These are phyloP conservation scores for Crioceris asparagi DNA, from an alignment of 2,888 invertebrate species.

Conservation along the genomic window DNA sequence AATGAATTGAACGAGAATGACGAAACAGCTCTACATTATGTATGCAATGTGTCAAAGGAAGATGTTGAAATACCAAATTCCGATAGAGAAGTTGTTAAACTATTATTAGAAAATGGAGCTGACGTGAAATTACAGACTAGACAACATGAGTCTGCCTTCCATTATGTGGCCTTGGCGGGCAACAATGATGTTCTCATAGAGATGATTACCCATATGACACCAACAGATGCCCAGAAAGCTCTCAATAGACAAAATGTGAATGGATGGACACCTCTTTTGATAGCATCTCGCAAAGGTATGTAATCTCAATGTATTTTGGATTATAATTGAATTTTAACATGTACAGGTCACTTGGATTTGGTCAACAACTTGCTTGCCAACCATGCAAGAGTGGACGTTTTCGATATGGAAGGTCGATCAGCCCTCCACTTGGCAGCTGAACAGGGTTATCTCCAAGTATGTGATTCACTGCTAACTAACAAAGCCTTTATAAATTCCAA, in stretches of 20 bases:
- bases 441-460: slow-evolving; percentile 81
- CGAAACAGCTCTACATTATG: slow-evolving; percentile 89
- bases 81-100: slow-evolving; percentile 78
- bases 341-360: slow-evolving; percentile 67
- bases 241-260: slow-evolving; percentile 89
- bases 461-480: slow-evolving; percentile 80
- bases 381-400: slow-evolving; percentile 97
- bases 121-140: slow-evolving; percentile 78
- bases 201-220: slow-evolving; percentile 84
- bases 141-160: slow-evolving; percentile 88
- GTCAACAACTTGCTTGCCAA: slow-evolving; percentile 82
- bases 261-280: slow-evolving; percentile 94
- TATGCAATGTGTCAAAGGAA: slow-evolving; percentile 77
- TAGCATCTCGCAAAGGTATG: slow-evolving; percentile 78
- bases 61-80: slow-evolving; percentile 59
- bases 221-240: slow-evolving; percentile 84
- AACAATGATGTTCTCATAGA: slow-evolving; percentile 91
- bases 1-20: slow-evolving; percentile 86
- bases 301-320: background rate
- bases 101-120: slow-evolving; percentile 83
- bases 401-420: slow-evolving; percentile 91
- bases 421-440: slow-evolving; percentile 93
- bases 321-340: background rate
- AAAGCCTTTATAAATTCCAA: slow-evolving; percentile 99
- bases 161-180: slow-evolving; percentile 89